These are phyloP conservation scores for Globicephala melas DNA, from an alignment of 2,113 vertebrate genomes.

Conservation along the genomic window DNA sequence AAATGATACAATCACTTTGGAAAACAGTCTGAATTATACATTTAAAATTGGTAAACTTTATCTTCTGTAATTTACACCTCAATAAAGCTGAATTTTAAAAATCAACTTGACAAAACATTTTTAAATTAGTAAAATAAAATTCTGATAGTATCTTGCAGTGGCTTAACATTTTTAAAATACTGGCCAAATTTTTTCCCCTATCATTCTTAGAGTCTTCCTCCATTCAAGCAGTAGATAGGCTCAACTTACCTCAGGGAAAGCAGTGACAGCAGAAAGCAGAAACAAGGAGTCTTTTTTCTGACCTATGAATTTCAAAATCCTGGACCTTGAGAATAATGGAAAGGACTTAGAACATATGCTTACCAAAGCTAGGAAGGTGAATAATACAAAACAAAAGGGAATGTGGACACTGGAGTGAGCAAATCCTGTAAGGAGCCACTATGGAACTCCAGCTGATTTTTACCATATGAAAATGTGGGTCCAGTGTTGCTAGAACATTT, in stretches of 20 bases:
- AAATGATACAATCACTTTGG: background rate
- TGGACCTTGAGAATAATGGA: background rate
- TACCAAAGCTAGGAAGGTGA: background rate
- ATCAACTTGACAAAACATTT: background rate
- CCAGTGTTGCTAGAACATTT: background rate
- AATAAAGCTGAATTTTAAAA: background rate
- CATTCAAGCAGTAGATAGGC: background rate
- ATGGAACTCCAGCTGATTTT: background rate
- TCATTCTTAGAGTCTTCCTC: background rate
- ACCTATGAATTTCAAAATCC: background rate
- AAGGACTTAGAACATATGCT: background rate
- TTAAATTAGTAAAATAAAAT: conserved; percentile 40
- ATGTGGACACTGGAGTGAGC: background rate
- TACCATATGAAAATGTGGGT: background rate
- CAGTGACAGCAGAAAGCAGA: background rate
- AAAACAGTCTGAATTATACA: background rate
- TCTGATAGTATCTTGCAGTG: background rate
- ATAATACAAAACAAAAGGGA: background rate
- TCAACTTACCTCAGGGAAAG: background rate
- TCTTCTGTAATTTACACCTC: background rate
- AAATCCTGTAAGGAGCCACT: background rate
- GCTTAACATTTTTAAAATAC: background rate
- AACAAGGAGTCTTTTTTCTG: background rate
- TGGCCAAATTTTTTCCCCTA: background rate
- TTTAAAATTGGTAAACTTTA: background rate